phyloP scores from a whole-genome alignment of 2,797 vertebrate genomes.

The Rhadinocentrus ornatus region DNA sequence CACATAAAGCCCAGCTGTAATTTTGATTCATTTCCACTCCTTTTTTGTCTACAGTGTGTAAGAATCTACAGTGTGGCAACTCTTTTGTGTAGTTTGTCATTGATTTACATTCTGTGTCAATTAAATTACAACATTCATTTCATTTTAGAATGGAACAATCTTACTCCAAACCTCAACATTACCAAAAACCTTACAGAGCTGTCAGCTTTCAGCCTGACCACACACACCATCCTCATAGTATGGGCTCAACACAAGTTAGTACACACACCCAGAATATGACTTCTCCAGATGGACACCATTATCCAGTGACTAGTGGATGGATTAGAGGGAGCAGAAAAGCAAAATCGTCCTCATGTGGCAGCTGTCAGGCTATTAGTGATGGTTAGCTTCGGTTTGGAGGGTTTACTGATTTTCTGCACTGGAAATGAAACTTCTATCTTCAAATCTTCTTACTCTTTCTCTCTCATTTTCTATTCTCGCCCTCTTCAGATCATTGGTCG shows the following conservation, averaged over 20 bases:
- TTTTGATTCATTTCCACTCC: conserved; percentile 1
- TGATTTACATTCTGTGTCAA: conserved; percentile 5
- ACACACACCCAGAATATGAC: conserved; percentile 32
- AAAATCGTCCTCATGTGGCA: conserved; percentile 64
- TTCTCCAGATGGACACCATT: conserved; percentile 65
- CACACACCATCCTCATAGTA: conserved; percentile 44
- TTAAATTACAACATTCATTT: conserved; percentile 14
- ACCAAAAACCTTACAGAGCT: conserved; percentile 29
- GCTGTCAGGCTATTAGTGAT: conserved; percentile 27
- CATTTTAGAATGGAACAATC: conserved; percentile 37
- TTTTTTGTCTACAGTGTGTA: neutral
- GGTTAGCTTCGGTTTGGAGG: conserved; percentile 29
- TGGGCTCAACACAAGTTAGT: conserved; percentile 38
- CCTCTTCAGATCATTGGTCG: conserved; percentile 91
- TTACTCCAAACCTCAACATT: conserved; percentile 22
- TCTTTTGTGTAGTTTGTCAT: conserved; percentile 15
- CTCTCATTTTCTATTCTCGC: conserved; percentile 7
- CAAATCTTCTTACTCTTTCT: conserved; percentile 21
- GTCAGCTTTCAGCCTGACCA: conserved; percentile 34
- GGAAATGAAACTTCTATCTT: conserved; percentile 24
- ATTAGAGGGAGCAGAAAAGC: conserved; percentile 54
- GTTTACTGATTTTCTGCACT: conserved; percentile 46
- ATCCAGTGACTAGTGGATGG: conserved; percentile 32
- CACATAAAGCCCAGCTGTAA: neutral
- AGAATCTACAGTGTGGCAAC: neutral